Percentiles rank a stretch among this genome's conserved stretches.
Conservation (phyloP, 2,888 invertebrate species). For the Ormyrus rosae region DNA sequence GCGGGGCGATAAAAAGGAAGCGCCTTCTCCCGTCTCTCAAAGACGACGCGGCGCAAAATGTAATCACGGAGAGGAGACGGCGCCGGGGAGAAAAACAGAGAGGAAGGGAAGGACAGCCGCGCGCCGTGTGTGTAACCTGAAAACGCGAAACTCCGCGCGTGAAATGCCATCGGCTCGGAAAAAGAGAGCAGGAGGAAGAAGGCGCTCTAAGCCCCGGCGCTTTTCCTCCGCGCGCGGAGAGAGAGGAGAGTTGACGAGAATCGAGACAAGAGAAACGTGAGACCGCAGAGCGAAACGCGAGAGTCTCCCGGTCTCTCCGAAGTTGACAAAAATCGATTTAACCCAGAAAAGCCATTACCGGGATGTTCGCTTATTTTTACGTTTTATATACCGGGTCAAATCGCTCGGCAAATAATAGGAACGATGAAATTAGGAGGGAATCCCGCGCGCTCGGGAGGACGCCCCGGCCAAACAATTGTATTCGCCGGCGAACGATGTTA, state of each 20-base stretch:
- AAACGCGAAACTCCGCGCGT: constrained; percentile 5
- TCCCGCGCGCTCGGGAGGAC: background rate
- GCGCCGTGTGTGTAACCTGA: constrained; percentile 10
- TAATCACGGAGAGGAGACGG: constrained; percentile 27
- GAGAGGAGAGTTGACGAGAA: constrained; percentile 10
- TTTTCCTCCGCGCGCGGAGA: background rate
- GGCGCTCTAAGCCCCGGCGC: background rate
- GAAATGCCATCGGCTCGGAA: constrained; percentile 19
- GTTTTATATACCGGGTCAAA: background rate
- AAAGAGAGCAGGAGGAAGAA: constrained; percentile 14
- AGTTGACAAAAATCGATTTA: constrained; percentile 49
- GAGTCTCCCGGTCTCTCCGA: background rate
- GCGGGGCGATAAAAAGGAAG: background rate
- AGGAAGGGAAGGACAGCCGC: background rate
- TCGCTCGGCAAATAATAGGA: constrained; percentile 16
- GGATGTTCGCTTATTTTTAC: constrained; percentile 26
- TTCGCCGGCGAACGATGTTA: no score
- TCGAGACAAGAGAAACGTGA: constrained; percentile 29
- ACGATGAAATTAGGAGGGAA: constrained; percentile 28
- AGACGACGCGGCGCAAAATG: constrained; percentile 9
- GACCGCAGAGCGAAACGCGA: constrained; percentile 25
- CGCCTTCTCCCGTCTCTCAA: constrained; percentile 5
- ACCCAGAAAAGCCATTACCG: constrained; percentile 38
- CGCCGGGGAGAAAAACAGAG: background rate
- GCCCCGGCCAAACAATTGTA: background rate